Conservation (phyloP, 2,113 vertebrate genomes). For the Amia ocellicauda region DNA sequence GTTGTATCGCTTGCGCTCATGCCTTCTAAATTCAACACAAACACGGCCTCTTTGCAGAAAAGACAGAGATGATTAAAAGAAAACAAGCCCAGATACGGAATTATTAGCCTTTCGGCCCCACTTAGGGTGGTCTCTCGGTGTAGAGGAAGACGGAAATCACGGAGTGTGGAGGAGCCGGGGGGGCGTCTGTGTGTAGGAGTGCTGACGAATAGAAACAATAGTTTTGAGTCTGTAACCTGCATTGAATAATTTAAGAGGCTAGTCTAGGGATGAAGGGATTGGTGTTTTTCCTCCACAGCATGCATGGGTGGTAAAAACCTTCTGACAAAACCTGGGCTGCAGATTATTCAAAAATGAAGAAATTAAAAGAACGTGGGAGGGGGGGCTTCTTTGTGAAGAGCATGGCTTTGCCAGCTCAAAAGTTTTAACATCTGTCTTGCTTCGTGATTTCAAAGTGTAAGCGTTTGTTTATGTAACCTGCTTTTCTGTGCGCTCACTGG, state of each 20-base stretch:
- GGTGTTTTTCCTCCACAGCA: no score
- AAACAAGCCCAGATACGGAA: neutral
- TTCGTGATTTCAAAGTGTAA: neutral
- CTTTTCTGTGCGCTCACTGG: conserved; percentile 16
- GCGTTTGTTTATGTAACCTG: conserved; percentile 17
- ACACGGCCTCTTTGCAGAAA: neutral
- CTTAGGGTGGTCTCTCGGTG: neutral
- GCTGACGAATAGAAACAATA: no score
- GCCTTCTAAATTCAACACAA: conserved; percentile 5
- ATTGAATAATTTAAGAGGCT: no score
- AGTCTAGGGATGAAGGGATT: no score
- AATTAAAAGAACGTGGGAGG: conserved; percentile 31
- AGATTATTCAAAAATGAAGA: conserved; percentile 13
- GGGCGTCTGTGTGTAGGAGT: no score
- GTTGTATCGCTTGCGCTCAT: neutral
- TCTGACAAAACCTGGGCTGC: no score
- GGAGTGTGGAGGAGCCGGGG: no score
- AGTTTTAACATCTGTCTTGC: conserved; percentile 18
- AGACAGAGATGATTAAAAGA: neutral
- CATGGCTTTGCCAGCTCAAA: conserved; percentile 13
- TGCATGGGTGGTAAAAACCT: no score
- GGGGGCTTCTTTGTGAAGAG: conserved; percentile 1
- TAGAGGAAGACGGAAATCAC: no score
- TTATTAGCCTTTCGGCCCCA: neutral
- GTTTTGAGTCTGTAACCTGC: no score